Evolutionary conservation across 1,140 invertebrate species (phyloP).

Genomic region (Drosophila bocqueti): DNA sequence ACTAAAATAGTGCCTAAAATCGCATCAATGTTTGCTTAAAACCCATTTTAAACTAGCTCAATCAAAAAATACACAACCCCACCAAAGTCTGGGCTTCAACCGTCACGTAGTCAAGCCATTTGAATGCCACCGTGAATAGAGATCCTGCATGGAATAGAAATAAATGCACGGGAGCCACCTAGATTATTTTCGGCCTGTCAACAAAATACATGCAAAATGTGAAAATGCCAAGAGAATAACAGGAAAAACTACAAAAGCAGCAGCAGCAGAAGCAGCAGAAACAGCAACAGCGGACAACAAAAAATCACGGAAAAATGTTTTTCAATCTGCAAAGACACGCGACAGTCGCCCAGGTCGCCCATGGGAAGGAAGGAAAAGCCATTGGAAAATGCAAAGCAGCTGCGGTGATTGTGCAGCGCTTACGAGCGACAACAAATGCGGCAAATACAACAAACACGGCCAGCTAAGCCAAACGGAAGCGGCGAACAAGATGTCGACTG

Average conservation of each 20-base stretch:
- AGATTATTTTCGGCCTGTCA: slow-evolving; percentile 76
- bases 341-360: slow-evolving; percentile 47
- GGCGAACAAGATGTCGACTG: slow-evolving; percentile 76
- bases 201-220: slow-evolving; percentile 72
- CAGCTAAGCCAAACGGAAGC: slow-evolving; percentile 41
- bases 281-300: slow-evolving; percentile 25
- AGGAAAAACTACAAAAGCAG: slow-evolving; percentile 45
- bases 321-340: slow-evolving; percentile 70
- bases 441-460: slow-evolving; percentile 8
- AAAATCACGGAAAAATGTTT: slow-evolving; percentile 72
- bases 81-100: slow-evolving; percentile 2
- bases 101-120: slow-evolving; percentile 50
- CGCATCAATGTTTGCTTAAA: neutral
- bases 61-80: slow-evolving; percentile 11
- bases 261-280: slow-evolving; percentile 13
- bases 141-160: slow-evolving; percentile 42
- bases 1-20: neutral
- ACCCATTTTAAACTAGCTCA: slow-evolving; percentile 26
- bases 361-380: slow-evolving; percentile 29
- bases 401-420: slow-evolving; percentile 70
- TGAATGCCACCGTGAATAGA: slow-evolving; percentile 42
- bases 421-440: slow-evolving; percentile 37
- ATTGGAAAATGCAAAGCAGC: slow-evolving; percentile 78
- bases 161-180: slow-evolving; percentile 51
- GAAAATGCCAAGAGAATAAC: slow-evolving; percentile 66